Conservation (phyloP, 2,888 invertebrate species). For the Andrena flavipes region DNA sequence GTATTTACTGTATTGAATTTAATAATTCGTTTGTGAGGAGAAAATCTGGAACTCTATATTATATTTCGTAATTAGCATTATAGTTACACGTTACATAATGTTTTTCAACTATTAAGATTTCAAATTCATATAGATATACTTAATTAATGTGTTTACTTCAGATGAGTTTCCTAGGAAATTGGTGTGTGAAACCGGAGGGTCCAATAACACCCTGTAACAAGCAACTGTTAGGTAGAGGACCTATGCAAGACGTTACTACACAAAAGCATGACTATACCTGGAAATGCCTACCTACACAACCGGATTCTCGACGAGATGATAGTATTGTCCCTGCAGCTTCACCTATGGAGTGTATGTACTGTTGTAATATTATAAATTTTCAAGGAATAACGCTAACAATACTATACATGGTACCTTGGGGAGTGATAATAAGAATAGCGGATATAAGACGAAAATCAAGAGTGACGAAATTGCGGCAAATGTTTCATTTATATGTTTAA, state of each 20-base stretch:
- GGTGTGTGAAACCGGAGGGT: conserved; percentile 76
- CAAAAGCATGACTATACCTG: conserved; percentile 89
- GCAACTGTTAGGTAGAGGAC: conserved; percentile 85
- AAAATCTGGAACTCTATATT: too few relatives aligned
- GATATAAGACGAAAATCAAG: too few relatives aligned
- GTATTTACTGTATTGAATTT: too few relatives aligned
- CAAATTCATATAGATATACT: neutral
- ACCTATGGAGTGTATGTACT: conserved; percentile 73
- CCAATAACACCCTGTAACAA: conserved; percentile 73
- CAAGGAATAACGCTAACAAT: neutral
- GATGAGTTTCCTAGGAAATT: conserved; percentile 82
- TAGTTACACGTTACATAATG: neutral
- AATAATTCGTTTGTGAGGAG: too few relatives aligned
- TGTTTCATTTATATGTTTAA: too few relatives aligned
- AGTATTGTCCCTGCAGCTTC: conserved; percentile 67
- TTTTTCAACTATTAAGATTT: neutral
- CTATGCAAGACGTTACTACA: conserved; percentile 90
- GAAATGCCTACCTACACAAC: conserved; percentile 68
- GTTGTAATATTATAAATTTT: neutral
- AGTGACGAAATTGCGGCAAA: too few relatives aligned
- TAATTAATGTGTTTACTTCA: conserved; percentile 45
- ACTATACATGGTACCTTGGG: neutral
- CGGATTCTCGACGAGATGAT: conserved; percentile 61
- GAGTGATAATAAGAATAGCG: too few relatives aligned
- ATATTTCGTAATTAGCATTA: too few relatives aligned